Evolutionary conservation across 2,113 vertebrate genomes (phyloP).

Genomic region (Hypomesus transpacificus): DNA sequence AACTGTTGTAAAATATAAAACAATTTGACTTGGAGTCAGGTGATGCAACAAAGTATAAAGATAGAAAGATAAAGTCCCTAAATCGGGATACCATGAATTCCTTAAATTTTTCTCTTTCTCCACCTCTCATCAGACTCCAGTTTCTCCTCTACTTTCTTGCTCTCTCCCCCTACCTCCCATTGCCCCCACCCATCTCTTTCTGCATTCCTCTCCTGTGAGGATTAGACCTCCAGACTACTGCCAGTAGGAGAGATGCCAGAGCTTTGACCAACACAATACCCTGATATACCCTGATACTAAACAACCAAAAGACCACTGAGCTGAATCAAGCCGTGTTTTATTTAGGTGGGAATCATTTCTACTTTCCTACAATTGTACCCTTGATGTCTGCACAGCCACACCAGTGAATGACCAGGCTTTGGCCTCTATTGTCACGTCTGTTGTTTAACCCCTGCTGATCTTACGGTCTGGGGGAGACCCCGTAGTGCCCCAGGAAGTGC

Average conservation of each 20-base stretch:
- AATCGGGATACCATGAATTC: too few species aligned
- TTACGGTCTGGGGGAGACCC: neutral
- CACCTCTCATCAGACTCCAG: neutral
- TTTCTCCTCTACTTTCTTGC: neutral
- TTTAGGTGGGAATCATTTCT: neutral
- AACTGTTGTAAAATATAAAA: too few species aligned
- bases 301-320: neutral
- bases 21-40: too few species aligned
- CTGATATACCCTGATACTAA: neutral
- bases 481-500: slow-evolving; percentile 17
- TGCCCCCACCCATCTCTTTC: neutral
- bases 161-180: neutral
- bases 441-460: neutral
- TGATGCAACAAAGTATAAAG: too few species aligned
- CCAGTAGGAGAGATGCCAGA: neutral
- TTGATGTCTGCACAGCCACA: neutral
- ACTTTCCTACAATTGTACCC: neutral
- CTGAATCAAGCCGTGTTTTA: neutral
- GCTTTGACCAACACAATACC: neutral
- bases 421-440: neutral
- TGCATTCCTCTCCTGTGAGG: neutral
- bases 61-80: too few species aligned
- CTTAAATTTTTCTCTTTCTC: neutral
- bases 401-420: neutral
- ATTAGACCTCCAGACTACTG: neutral